Conservation (phyloP, 2,113 vertebrate species). For the Coturnix japonica region DNA sequence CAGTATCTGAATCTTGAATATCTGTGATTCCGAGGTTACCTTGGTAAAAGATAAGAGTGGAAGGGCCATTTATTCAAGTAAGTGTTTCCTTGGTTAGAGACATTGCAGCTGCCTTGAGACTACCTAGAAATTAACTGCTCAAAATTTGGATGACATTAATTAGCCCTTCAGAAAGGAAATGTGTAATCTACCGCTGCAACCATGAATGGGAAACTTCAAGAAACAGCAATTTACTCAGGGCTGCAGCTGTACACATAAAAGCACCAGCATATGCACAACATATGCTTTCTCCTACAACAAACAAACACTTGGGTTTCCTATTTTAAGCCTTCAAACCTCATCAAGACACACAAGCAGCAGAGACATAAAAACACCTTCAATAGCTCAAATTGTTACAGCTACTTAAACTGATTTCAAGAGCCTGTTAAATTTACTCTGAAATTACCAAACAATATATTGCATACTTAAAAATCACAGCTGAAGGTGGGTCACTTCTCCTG, state of each 20-base stretch:
- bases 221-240: slow-evolving; percentile 27
- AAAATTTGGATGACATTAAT: slow-evolving; percentile 37
- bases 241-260: slow-evolving; percentile 47
- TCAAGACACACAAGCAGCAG: background rate
- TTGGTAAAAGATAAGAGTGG: background rate
- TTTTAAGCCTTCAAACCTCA: background rate
- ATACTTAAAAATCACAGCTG: background rate
- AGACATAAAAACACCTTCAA: background rate
- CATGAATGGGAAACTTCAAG: slow-evolving; percentile 11
- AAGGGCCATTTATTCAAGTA: background rate
- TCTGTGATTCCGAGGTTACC: background rate
- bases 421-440: background rate
- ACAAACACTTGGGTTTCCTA: background rate
- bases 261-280: background rate
- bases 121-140: slow-evolving; percentile 49
- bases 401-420: background rate
- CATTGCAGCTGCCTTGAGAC: background rate
- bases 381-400: background rate
- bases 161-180: slow-evolving; percentile 44
- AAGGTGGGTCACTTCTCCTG: background rate
- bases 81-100: background rate
- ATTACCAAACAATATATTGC: background rate
- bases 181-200: background rate
- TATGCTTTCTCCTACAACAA: background rate
- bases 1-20: background rate